Evolutionary conservation across 2,797 vertebrate species (phyloP).

Genomic region (Channa striata): DNA sequence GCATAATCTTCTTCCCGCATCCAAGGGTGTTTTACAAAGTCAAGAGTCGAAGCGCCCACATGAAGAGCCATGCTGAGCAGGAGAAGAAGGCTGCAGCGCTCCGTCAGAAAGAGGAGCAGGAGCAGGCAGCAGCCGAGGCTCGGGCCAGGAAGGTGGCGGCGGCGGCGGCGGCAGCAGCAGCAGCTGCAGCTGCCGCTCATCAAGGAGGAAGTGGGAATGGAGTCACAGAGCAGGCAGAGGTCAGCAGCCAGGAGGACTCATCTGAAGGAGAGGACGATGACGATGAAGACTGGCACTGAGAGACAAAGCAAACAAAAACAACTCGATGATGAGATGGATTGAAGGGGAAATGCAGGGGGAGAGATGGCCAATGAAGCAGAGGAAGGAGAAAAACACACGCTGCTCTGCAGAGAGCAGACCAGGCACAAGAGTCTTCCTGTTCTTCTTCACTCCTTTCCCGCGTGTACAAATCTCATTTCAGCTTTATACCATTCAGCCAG

Average conservation of each 20-base stretch:
- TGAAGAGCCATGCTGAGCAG: slow-evolving; percentile 95
- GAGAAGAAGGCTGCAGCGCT: slow-evolving; percentile 93
- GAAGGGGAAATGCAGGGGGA: slow-evolving; percentile 8
- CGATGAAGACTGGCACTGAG: slow-evolving; percentile 86
- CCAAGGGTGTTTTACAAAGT: slow-evolving; percentile 92
- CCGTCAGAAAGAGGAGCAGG: slow-evolving; percentile 85
- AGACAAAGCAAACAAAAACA: not conserved
- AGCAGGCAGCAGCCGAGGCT: slow-evolving; percentile 60
- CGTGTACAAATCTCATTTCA: slow-evolving; percentile 22
- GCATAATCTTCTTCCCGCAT: not conserved
- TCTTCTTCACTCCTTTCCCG: slow-evolving; percentile 43
- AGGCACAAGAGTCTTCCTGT: slow-evolving; percentile 65
- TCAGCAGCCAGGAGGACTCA: slow-evolving; percentile 82
- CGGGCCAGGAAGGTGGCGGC: slow-evolving; percentile 79
- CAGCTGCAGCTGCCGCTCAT: not conserved
- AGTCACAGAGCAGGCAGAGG: slow-evolving; percentile 70
- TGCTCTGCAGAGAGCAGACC: slow-evolving; percentile 11
- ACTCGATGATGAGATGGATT: slow-evolving; percentile 22
- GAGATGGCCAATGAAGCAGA: slow-evolving; percentile 18
- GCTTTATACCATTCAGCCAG: slow-evolving; percentile 34
- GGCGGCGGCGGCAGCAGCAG: accelerated
- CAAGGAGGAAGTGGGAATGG: slow-evolving; percentile 50
- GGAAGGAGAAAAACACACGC: slow-evolving; percentile 8
- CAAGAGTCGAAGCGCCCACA: slow-evolving; percentile 96
- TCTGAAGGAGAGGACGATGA: slow-evolving; percentile 79